Evolutionary conservation across 1,140 invertebrate species (phyloP).

Genomic region (Camponotus vicinus): DNA sequence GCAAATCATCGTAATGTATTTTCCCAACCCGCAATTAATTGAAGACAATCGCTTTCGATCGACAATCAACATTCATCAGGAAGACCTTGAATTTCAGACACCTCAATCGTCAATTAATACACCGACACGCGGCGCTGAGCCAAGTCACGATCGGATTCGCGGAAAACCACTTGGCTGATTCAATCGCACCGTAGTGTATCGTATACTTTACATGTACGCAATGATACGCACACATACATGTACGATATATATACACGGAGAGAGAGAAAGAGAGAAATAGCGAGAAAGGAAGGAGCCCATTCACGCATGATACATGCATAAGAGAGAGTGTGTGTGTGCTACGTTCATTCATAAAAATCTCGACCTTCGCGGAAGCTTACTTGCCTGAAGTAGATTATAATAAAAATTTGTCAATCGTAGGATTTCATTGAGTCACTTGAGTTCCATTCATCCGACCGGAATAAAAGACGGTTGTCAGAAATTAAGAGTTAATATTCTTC

Average conservation of each 20-base stretch:
- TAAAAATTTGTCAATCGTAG: conserved; percentile 51
- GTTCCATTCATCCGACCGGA: conserved; percentile 4
- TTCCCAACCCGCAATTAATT: not conserved
- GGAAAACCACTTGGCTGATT: conserved; percentile 45
- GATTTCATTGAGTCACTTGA: conserved; percentile 52
- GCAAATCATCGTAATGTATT: conserved; percentile 10
- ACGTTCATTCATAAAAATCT: conserved; percentile 76
- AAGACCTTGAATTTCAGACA: conserved; percentile 20
- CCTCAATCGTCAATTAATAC: not conserved
- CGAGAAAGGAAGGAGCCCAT: conserved; percentile 50
- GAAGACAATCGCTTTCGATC: not conserved
- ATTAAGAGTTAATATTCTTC: not conserved
- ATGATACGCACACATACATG: not conserved
- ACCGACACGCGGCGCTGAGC: not conserved
- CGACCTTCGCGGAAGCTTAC: conserved; percentile 60
- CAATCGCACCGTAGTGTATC: conserved; percentile 37
- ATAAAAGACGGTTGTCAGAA: not conserved
- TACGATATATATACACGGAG: not conserved
- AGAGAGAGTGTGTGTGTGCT: not conserved
- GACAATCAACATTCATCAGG: not conserved
- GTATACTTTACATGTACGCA: not conserved
- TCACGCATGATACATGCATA: conserved; percentile 68
- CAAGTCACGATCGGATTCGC: conserved; percentile 61
- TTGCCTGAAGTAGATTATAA: conserved; percentile 32
- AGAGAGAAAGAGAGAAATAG: not conserved